phyloP scores from a whole-genome alignment of 2,113 vertebrate species.

The Pseudorhombus dupliciocellatus region DNA sequence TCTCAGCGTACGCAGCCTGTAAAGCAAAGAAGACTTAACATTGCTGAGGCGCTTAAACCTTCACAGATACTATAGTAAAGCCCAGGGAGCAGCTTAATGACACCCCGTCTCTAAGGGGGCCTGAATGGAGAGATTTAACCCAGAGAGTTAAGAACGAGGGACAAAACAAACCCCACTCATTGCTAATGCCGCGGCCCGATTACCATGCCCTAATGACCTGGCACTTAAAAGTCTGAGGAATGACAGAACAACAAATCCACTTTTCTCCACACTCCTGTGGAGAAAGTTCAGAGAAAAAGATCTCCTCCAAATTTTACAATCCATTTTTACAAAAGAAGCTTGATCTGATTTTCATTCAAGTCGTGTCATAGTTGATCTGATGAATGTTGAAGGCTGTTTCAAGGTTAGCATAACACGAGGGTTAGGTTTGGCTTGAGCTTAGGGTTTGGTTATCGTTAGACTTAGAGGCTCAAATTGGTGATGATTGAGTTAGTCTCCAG shows the following conservation, averaged over 20 bases:
- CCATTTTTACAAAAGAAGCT: no score
- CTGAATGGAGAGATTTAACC: constrained; percentile 33
- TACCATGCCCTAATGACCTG: constrained; percentile 31
- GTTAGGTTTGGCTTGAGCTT: not conserved
- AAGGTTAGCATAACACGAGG: not conserved
- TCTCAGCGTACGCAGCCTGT: constrained; percentile 4
- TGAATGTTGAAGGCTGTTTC: no score
- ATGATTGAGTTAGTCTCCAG: no score
- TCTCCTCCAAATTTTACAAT: no score
- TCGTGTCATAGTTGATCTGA: no score
- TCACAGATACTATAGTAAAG: constrained; percentile 35
- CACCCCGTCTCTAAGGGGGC: constrained; percentile 19
- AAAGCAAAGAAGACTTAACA: constrained; percentile 43
- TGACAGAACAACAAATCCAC: constrained; percentile 1
- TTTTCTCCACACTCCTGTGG: not conserved
- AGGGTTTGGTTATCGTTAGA: not conserved
- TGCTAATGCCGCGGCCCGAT: constrained; percentile 35
- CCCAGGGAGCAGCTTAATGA: constrained; percentile 26
- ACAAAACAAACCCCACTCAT: constrained; percentile 39
- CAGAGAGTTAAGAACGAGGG: constrained; percentile 31
- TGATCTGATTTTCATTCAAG: no score
- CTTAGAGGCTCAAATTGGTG: no score
- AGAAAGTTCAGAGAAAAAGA: not conserved
- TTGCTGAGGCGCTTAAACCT: constrained; percentile 55
- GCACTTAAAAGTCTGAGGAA: constrained; percentile 11